A percentile compares a stretch with the other conserved stretches of the same genome.
Evolutionary conservation across 2,888 invertebrate genomes (phyloP).

Genomic region (Mycalesis mineus): DNA sequence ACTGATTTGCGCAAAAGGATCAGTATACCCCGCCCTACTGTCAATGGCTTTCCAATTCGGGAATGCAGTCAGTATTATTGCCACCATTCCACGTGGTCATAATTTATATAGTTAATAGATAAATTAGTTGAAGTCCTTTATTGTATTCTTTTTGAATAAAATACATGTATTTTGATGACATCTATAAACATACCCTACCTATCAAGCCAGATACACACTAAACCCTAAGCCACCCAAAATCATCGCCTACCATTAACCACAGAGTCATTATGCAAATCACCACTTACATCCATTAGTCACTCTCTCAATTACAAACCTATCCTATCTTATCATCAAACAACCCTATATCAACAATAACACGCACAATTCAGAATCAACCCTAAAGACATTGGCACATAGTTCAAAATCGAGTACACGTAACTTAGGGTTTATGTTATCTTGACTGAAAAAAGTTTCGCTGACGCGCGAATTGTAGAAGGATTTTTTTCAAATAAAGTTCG

Average conservation of each 20-base stretch:
- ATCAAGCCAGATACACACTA: not conserved
- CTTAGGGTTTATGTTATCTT: conserved; percentile 34
- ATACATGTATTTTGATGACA: not conserved
- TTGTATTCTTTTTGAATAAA: too few species aligned
- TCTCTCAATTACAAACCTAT: conserved; percentile 48
- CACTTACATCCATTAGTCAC: conserved; percentile 54
- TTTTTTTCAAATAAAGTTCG: conserved; percentile 28
- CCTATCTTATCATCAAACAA: conserved; percentile 51
- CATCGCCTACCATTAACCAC: conserved; percentile 8
- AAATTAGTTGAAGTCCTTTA: too few species aligned
- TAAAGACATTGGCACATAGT: conserved; percentile 14
- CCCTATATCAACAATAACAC: conserved; percentile 27
- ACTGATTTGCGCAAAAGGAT: too few species aligned
- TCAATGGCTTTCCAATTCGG: too few species aligned
- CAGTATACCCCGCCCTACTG: too few species aligned
- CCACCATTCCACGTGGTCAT: too few species aligned
- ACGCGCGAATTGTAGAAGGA: conserved; percentile 40
- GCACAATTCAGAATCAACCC: not conserved
- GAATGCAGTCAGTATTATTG: too few species aligned
- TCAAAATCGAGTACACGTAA: conserved; percentile 24
- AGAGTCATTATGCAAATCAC: conserved; percentile 53
- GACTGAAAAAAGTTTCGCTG: conserved; percentile 34
- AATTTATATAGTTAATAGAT: too few species aligned
- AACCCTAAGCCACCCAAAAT: conserved; percentile 16
- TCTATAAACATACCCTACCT: not conserved